phyloP scores from a whole-genome alignment of 2,113 vertebrate species.

The Sigmodon hispidus region DNA sequence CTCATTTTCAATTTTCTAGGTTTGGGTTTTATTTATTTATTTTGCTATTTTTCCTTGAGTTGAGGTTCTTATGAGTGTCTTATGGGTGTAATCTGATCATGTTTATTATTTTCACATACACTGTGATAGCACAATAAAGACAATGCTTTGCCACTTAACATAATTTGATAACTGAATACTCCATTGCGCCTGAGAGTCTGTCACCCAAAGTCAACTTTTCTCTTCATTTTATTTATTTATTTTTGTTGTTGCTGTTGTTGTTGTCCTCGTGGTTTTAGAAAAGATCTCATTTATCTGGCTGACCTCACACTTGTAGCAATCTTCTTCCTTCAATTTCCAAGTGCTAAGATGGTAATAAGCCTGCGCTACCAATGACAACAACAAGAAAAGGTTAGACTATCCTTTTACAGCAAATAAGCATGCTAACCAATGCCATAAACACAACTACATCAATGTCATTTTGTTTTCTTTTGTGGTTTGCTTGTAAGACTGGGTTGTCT shows the following conservation, averaged over 20 bases:
- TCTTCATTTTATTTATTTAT: background rate
- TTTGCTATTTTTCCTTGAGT: conserved; percentile 16
- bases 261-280: background rate
- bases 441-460: background rate
- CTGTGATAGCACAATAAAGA: conserved; percentile 18
- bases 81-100: background rate
- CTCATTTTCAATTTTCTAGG: background rate
- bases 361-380: background rate
- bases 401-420: background rate
- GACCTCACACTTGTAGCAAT: background rate
- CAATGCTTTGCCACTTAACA: background rate
- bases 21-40: background rate
- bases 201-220: conserved; percentile 9
- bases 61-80: background rate
- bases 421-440: background rate
- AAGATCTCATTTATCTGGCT: background rate
- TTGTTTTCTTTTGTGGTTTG: too few relatives aligned
- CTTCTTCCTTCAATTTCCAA: background rate
- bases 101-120: conserved; percentile 3
- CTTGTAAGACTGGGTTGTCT: background rate
- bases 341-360: background rate
- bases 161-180: background rate
- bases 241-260: background rate
- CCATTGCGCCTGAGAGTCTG: background rate
- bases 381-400: background rate